Evolutionary conservation across 23 tunicate genomes (phyloP), one percentile per base, ranked within the genome.

Genomic region (Ascidia mentula): DNA sequence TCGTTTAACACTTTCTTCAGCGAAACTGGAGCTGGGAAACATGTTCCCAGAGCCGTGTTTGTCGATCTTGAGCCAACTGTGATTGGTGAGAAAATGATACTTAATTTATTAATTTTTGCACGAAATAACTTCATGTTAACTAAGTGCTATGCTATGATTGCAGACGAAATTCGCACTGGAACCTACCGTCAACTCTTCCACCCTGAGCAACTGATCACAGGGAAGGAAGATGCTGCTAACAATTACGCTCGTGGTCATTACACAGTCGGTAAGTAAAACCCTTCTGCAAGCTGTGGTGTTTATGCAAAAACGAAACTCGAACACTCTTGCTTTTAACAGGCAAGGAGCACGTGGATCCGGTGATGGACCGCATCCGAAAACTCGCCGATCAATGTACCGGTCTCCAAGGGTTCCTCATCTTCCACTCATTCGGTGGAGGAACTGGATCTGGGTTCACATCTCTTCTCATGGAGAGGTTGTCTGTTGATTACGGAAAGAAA

Each of bases 141-240:
- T n/a, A n/a, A n/a, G n/a, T 42, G 12, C 53, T 42, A 15, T 53
- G 4, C 24, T 28, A 5, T 3, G 2, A 53, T 65, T 70, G 71
- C 40, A 84, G 89, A 85, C 38, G 95, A 89, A 60, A 78, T 89
- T 40, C 88, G 95, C 30, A 79, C 85, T n/a, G 95, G 95, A 32
- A 46, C 85, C n/a, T 89, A 89, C 72, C 85, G 95, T 36, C 88
- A 89, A 42, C 85, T 89, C 32, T 89, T 84, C 40, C 95, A 89
- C 40, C 95, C 95, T 18, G 88, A 89, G 60, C 95, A 89, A 46
- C 84, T 89, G 28, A 79, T 89, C 46, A 84, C 95, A 38, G 95
- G 89, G 20, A 89, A 89, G 61, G 95, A 89, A 80, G 95, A 89
- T 46, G 95, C 93, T 0, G 93, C 93, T 1, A 88, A 88, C 93